These are phyloP conservation scores for Tridacna gigas DNA, from an alignment of 2,888 invertebrate genomes.

Conservation along the genomic window DNA sequence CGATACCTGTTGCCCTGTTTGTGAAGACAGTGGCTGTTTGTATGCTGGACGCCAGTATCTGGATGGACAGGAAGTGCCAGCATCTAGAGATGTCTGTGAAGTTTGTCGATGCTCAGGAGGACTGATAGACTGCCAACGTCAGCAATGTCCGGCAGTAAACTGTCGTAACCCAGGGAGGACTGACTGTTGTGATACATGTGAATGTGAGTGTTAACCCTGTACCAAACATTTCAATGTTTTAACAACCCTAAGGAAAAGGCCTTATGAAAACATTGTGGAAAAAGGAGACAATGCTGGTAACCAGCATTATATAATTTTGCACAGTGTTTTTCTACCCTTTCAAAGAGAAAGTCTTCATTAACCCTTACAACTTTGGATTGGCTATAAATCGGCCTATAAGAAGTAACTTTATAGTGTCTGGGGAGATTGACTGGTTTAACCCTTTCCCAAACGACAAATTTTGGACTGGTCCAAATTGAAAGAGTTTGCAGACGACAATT, in stretches of 20 bases:
- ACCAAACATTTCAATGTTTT: neutral
- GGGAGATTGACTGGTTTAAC: too few species aligned
- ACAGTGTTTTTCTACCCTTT: too few species aligned
- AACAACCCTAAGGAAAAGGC: neutral
- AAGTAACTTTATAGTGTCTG: too few species aligned
- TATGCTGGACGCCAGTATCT: constrained; percentile 67
- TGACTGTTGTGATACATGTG: constrained; percentile 78
- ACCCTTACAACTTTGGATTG: too few species aligned
- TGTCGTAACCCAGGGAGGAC: constrained; percentile 73
- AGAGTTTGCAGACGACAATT: too few species aligned
- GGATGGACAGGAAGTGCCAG: constrained; percentile 73
- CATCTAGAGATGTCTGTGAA: constrained; percentile 71
- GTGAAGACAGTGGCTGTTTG: constrained; percentile 67
- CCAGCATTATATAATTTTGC: too few species aligned
- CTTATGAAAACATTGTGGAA: neutral
- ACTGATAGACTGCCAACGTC: constrained; percentile 69
- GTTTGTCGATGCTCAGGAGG: constrained; percentile 77
- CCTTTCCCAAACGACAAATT: too few species aligned
- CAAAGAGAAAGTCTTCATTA: too few species aligned
- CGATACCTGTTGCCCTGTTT: constrained; percentile 77
- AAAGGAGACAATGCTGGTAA: neutral
- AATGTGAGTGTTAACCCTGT: constrained; percentile 57
- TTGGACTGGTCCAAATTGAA: too few species aligned
- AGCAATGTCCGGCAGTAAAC: constrained; percentile 69
- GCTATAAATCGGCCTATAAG: too few species aligned